Conservation (phyloP, 2,113 vertebrate genomes). For the Arvicanthis niloticus region DNA sequence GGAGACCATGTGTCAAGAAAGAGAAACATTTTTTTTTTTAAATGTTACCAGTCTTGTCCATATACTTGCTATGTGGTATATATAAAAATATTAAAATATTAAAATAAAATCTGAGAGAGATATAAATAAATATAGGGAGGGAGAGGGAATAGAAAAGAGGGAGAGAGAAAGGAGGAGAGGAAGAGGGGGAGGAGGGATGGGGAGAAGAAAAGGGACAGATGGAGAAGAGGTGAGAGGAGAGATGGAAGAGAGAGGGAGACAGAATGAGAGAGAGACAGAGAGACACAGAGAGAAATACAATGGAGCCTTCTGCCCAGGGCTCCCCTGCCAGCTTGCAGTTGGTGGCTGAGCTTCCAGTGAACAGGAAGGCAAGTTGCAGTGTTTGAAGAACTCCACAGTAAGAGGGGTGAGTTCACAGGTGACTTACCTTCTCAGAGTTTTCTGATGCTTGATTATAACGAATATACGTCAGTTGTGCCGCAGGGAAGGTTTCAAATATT, state of each 20-base stretch:
- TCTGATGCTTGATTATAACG: conserved; percentile 2
- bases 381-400: neutral
- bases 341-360: neutral
- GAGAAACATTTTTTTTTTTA: neutral
- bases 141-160: neutral
- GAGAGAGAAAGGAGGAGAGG: neutral
- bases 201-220: no score
- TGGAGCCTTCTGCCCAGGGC: neutral
- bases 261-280: neutral
- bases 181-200: neutral
- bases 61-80: neutral
- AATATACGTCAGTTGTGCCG: neutral
- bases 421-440: conserved; percentile 22
- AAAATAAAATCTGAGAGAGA: neutral
- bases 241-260: no score
- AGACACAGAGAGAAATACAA: neutral
- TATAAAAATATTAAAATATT: neutral
- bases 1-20: neutral
- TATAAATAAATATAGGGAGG: neutral
- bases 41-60: neutral
- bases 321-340: neutral
- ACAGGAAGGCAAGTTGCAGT: neutral
- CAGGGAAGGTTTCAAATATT: neutral
- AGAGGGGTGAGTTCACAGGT: neutral
- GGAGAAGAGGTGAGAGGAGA: neutral